These are phyloP conservation scores for Diarsia rubi DNA, from an alignment of 2,888 invertebrate species.

Conservation along the genomic window DNA sequence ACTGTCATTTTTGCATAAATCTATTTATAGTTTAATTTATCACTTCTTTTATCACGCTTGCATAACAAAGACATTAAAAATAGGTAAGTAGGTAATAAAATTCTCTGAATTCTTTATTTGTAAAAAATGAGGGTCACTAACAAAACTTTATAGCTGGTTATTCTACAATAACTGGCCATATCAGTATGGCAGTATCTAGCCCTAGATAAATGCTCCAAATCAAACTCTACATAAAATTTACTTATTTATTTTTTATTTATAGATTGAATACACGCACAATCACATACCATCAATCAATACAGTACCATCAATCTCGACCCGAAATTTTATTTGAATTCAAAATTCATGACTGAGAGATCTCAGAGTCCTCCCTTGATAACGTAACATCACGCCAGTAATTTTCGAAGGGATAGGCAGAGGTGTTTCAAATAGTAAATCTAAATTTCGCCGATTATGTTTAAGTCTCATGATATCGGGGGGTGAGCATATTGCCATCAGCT, in stretches of 20 bases:
- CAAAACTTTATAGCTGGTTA: background rate
- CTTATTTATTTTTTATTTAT: background rate
- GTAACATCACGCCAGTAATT: background rate
- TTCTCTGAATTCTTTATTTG: background rate
- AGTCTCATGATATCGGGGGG: background rate
- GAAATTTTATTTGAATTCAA: background rate
- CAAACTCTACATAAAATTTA: background rate
- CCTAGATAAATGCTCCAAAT: background rate
- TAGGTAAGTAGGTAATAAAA: too few relatives aligned
- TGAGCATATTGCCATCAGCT: background rate
- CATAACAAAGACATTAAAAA: background rate
- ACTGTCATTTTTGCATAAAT: background rate
- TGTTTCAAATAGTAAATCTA: background rate
- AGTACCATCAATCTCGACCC: background rate
- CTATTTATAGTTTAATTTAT: conserved; percentile 14
- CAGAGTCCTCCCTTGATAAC: background rate
- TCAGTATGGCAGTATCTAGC: too few relatives aligned
- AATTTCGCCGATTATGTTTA: background rate
- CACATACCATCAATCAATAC: too few relatives aligned
- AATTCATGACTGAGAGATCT: background rate
- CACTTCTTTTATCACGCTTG: background rate
- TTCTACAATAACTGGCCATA: background rate
- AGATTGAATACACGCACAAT: background rate
- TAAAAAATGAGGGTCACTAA: background rate
- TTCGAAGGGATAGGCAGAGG: background rate